Conservation (phyloP, 1,140 invertebrate genomes). For the Pararge aegeria region DNA sequence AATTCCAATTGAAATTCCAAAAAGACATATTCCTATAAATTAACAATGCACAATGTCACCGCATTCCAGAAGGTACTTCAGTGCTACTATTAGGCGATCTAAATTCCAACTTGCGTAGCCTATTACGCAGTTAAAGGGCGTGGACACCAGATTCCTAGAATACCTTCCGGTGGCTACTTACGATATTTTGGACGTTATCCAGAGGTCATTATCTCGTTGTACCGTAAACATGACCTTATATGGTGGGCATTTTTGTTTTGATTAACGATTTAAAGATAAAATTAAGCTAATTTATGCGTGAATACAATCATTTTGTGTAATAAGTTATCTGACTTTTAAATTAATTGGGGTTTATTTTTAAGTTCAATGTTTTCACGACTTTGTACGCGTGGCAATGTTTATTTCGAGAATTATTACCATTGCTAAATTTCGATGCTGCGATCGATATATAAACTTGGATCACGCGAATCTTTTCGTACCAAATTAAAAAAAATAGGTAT, state of each 20-base stretch:
- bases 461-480: too few relatives aligned
- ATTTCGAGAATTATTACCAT: too few relatives aligned
- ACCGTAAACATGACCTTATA: not conserved
- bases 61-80: not conserved
- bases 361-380: too few relatives aligned
- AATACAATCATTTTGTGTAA: not conserved
- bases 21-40: constrained; percentile 1
- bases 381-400: too few relatives aligned
- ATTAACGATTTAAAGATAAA: not conserved
- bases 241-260: not conserved
- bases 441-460: too few relatives aligned
- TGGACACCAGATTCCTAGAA: not conserved
- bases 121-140: not conserved
- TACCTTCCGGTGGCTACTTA: not conserved
- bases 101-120: not conserved
- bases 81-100: not conserved
- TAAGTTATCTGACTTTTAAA: not conserved
- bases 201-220: not conserved
- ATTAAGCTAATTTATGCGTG: not conserved
- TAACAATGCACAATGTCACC: constrained; percentile 1
- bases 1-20: not conserved
- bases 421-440: too few relatives aligned
- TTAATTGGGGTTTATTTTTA: not conserved
- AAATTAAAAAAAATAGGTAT: too few relatives aligned
- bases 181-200: not conserved